Conservation (phyloP, 1,140 invertebrate genomes). For the Magallana gigas region DNA sequence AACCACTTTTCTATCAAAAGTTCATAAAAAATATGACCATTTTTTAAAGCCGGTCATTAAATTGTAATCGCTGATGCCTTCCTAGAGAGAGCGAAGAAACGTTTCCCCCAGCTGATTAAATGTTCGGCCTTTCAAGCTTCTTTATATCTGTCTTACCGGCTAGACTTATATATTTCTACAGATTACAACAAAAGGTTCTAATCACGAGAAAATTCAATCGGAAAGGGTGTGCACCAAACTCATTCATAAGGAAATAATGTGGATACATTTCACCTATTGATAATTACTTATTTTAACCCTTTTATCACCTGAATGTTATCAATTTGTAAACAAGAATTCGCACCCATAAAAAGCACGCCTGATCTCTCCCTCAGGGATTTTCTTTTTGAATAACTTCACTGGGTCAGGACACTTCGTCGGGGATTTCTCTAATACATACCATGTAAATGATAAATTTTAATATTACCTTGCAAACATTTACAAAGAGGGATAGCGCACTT, state of each 20-base stretch:
- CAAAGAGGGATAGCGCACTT: no score
- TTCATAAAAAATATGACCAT: no score
- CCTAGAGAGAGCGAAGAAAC: no score
- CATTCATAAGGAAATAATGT: background rate
- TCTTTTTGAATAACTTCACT: background rate
- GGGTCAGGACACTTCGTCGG: no score
- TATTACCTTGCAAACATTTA: no score
- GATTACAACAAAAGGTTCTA: background rate
- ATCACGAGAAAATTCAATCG: background rate
- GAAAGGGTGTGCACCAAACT: background rate
- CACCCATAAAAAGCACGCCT: background rate
- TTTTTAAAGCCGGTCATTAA: no score
- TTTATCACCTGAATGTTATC: slow-evolving; percentile 18
- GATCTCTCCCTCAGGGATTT: background rate
- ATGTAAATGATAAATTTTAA: no score
- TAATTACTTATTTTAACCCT: background rate
- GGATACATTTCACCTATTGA: slow-evolving; percentile 25
- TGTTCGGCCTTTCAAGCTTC: no score
- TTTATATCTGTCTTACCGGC: background rate
- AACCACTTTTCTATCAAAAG: no score
- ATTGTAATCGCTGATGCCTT: no score
- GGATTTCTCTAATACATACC: no score
- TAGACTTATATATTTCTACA: background rate
- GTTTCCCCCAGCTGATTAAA: no score
- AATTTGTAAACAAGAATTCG: slow-evolving; percentile 5